Conservation (phyloP, 2,113 vertebrate genomes). For the Pholis gunnellus region DNA sequence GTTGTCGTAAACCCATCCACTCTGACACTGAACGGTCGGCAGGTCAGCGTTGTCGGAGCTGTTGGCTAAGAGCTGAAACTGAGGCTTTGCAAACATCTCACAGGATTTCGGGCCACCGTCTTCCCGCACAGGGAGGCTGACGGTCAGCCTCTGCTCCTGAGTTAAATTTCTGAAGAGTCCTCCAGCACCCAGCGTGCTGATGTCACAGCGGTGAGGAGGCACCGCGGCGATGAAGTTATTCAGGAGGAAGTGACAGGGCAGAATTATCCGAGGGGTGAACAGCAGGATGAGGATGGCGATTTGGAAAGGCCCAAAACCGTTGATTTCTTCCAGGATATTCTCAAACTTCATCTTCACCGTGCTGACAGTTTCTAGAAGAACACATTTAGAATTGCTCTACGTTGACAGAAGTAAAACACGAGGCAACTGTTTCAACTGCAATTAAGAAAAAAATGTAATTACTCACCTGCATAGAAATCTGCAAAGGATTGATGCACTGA, state of each 20-base stretch:
- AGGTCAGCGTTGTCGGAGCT: conserved; percentile 50
- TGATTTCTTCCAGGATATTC: conserved; percentile 82
- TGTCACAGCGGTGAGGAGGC: conserved; percentile 85
- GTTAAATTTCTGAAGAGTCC: conserved; percentile 81
- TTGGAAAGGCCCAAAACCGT: conserved; percentile 90
- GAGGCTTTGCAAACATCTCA: conserved; percentile 84
- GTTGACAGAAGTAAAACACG: neutral
- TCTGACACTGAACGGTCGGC: conserved; percentile 78
- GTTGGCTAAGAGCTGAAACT: conserved; percentile 81
- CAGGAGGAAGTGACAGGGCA: conserved; percentile 88
- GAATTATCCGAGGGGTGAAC: conserved; percentile 72
- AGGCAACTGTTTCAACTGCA: neutral
- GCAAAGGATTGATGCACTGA: neutral
- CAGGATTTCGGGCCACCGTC: conserved; percentile 85
- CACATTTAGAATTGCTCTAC: neutral
- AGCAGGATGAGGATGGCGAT: conserved; percentile 80
- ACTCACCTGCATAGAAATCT: conserved; percentile 3
- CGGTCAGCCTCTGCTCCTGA: conserved; percentile 72
- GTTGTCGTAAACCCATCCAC: conserved; percentile 88
- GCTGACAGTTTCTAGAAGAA: neutral
- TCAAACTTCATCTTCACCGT: conserved; percentile 87
- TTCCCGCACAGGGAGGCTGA: conserved; percentile 78
- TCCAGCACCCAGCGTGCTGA: conserved; percentile 66
- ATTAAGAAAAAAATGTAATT: neutral
- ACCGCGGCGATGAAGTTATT: conserved; percentile 86